Conservation (phyloP, 2,888 invertebrate genomes). For the Cryptocephalus moraei region DNA sequence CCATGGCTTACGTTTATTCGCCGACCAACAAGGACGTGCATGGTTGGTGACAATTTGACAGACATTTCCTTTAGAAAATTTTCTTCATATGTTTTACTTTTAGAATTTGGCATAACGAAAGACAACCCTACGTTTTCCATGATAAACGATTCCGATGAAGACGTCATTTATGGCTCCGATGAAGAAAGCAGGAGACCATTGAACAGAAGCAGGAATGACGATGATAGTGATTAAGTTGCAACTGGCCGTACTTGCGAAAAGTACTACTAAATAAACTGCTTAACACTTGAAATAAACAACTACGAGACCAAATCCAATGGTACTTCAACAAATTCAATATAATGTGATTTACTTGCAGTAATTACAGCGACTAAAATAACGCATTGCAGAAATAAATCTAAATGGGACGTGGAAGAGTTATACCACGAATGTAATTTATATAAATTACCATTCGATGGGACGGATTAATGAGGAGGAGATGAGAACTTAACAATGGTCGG, state of each 20-base stretch:
- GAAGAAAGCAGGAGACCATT: constrained; percentile 77
- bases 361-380: no score
- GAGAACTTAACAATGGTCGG: no score
- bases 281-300: no score
- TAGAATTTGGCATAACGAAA: constrained; percentile 85
- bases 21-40: constrained; percentile 70
- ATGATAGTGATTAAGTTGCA: constrained; percentile 48
- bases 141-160: constrained; percentile 97
- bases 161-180: constrained; percentile 88
- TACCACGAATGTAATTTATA: no score
- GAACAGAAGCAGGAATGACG: constrained; percentile 59
- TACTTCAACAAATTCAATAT: no score
- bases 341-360: no score
- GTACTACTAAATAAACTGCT: constrained; percentile 5
- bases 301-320: no score
- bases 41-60: constrained; percentile 47
- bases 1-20: constrained; percentile 90
- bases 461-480: no score
- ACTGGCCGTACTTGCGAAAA: constrained; percentile 31
- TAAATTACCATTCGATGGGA: no score
- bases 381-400: no score
- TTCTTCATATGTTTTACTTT: constrained; percentile 24
- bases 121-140: constrained; percentile 97
- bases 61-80: not conserved
- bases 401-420: no score